Percentiles rank a stretch among this genome's conserved stretches.
Evolutionary conservation across 2,888 invertebrate species (phyloP).

Genomic region (Mylabris sibirica): DNA sequence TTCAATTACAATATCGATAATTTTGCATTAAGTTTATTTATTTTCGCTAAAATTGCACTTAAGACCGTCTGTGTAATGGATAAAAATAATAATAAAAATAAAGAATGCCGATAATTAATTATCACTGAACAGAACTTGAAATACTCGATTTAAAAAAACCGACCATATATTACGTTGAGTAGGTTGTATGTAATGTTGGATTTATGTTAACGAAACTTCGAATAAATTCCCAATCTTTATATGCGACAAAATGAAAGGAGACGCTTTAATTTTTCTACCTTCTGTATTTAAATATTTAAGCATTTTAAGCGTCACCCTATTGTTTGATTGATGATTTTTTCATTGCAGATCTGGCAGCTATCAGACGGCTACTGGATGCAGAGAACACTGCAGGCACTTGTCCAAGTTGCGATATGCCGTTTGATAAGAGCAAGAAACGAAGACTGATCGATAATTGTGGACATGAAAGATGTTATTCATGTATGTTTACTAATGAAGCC

Average conservation of each 20-base stretch:
- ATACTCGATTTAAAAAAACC: conserved; percentile 14
- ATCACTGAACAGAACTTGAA: not conserved
- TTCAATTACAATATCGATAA: not conserved
- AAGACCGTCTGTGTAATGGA: not conserved
- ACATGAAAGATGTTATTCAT: conserved; percentile 94
- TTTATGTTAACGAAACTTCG: conserved; percentile 29
- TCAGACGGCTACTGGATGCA: conserved; percentile 79
- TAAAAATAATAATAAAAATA: not conserved
- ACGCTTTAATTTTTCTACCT: not conserved
- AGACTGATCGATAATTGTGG: conserved; percentile 95
- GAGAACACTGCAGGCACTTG: conserved; percentile 72
- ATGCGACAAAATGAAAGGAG: too few relatives aligned
- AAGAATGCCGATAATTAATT: not conserved
- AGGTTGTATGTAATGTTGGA: conserved; percentile 26
- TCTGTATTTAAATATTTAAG: not conserved
- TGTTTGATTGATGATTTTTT: conserved; percentile 34
- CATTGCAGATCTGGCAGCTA: conserved; percentile 82
- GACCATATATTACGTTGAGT: conserved; percentile 25
- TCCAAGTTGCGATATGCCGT: conserved; percentile 91
- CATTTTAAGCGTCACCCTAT: not conserved
- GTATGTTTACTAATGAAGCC: conserved; percentile 90
- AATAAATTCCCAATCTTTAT: conserved; percentile 27
- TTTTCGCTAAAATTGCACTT: not conserved
- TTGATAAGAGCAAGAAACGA: conserved; percentile 95
- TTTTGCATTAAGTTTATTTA: not conserved